Conservation (phyloP, 1,140 invertebrate genomes). For the Globodera rostochiensis region DNA sequence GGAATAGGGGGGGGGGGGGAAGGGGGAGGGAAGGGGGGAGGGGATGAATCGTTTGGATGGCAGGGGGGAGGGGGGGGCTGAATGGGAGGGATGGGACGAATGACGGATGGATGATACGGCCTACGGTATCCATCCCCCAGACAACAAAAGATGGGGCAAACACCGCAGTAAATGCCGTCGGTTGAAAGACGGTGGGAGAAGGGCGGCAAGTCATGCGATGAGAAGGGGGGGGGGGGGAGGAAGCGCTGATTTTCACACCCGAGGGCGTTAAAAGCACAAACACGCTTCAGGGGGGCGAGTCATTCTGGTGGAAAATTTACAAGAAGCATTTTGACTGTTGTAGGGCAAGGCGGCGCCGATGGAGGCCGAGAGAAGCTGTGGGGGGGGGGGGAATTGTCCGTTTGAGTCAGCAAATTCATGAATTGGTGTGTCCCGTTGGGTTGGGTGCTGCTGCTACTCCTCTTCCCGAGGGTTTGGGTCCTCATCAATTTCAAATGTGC, state of each 20-base stretch:
- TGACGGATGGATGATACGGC: no score
- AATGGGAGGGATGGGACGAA: not conserved
- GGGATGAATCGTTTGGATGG: not conserved
- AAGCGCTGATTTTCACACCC: slow-evolving; percentile 33
- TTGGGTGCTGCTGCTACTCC: no score
- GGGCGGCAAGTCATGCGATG: slow-evolving; percentile 23
- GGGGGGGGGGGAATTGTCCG: not conserved
- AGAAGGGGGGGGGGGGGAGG: not conserved
- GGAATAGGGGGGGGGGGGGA: not conserved
- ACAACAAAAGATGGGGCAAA: not conserved
- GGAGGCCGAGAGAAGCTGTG: no score
- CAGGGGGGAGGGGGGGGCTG: not conserved
- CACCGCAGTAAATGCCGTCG: slow-evolving; percentile 9
- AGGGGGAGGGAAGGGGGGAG: not conserved
- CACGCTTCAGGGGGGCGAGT: not conserved
- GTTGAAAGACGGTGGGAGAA: no score
- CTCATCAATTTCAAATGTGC: not conserved
- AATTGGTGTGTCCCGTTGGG: no score
- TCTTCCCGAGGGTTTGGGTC: no score
- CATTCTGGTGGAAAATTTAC: not conserved
- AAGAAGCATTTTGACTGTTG: not conserved
- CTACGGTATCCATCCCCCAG: not conserved
- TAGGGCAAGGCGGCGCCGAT: not conserved
- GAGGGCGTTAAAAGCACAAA: slow-evolving; percentile 17
- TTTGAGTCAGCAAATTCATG: not conserved